Evolutionary conservation across 2,888 invertebrate genomes (phyloP), one percentile per base, ranked within the genome.

Genomic region (Zygaena filipendulae): DNA sequence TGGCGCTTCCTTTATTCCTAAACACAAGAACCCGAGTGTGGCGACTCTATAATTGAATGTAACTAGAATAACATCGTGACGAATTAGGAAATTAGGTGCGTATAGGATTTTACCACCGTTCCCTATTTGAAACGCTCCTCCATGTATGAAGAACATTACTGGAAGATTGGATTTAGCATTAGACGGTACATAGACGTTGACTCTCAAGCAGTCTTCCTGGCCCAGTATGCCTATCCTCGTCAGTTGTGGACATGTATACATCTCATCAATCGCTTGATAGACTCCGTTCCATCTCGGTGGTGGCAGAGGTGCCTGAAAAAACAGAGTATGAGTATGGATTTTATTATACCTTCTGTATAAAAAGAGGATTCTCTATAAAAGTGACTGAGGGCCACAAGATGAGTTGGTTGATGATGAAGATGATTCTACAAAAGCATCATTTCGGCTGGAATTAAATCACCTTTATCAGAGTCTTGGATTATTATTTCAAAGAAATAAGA

Each of bases 31-130:
- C 1, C 77, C 77, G n/a, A 77, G 46, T 2, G 56, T 53, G 13
- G 72, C 72, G 27, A 79, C 52, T 40, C 77, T 63, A 39, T 79
- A 79, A 38, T 77, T 71, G 36, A 79, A 66, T 2, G 75, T 71
- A 0, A 75, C 67, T 38, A 77, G 22, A 31, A 79, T 67, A 0
- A 77, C 64, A 9, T 66, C 59, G 22, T 67, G 59, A 38, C 56
- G 55, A 7, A 72, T 54, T 26, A 77, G 41, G 37, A 67, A 79
- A 27, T 71, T 63, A 13, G 75, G 72, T 2, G 52, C 69, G 21
- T 69, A 70, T 1, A 75, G 2, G 2, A 67, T 23, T 40, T 71
- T 71, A 5, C 72, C 67, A 4, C 72, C 77, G 39, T 59, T 69
- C 2, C 75, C 75, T 0, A 69, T 29, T 1, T 58, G 23, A 33